phyloP scores from a whole-genome alignment of 2,888 invertebrate genomes.

The Melipona bicolor region DNA sequence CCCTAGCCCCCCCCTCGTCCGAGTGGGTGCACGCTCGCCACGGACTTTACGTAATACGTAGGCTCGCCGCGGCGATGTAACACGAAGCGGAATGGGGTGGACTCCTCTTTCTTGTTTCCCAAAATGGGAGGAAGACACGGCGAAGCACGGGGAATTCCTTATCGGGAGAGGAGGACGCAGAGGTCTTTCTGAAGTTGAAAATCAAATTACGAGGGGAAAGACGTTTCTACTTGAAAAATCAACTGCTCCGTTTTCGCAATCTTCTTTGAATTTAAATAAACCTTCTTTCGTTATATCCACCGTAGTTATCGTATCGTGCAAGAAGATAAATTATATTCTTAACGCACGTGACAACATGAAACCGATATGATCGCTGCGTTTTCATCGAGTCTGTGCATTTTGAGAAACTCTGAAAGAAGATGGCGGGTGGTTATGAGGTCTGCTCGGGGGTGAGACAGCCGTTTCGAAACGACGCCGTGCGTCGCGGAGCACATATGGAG shows the following conservation, averaged over 20 bases:
- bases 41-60: constrained; percentile 61
- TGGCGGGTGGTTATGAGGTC: not conserved
- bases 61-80: constrained; percentile 26
- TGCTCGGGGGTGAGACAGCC: not conserved
- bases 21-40: constrained; percentile 42
- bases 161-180: not conserved
- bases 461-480: not conserved
- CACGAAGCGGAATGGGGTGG: not conserved
- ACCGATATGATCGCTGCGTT: too few species aligned
- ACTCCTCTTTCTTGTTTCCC: constrained; percentile 26
- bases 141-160: constrained; percentile 1
- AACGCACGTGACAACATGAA: too few species aligned
- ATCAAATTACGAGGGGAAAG: not conserved
- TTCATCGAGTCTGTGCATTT: too few species aligned
- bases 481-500: constrained; percentile 29
- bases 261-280: too few species aligned
- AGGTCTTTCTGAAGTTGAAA: not conserved
- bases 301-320: too few species aligned
- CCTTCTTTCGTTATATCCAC: too few species aligned
- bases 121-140: constrained; percentile 42
- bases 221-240: too few species aligned
- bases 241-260: too few species aligned
- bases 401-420: not conserved
- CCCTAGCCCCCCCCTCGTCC: constrained; percentile 16
- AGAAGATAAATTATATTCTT: too few species aligned